Evolutionary conservation across 2,888 invertebrate species (phyloP).

Genomic region (Andricus quercusramuli): DNA sequence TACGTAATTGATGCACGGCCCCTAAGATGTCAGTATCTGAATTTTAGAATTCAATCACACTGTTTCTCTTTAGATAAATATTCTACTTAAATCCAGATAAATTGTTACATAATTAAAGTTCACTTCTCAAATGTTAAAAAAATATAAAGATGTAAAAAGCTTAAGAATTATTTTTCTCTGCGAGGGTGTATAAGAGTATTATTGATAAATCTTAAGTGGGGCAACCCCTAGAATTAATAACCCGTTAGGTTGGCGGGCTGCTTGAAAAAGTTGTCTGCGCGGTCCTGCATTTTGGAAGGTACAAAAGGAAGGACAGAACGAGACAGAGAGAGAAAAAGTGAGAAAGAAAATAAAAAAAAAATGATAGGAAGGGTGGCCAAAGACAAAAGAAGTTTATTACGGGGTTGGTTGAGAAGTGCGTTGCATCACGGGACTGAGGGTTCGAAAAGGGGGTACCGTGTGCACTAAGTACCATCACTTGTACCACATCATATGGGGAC

Average conservation of each 20-base stretch:
- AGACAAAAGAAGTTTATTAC: constrained; percentile 39
- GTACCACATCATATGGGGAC: constrained; percentile 13
- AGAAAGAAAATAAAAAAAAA: constrained; percentile 9
- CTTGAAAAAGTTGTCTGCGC: constrained; percentile 23
- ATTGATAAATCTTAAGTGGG: constrained; percentile 26
- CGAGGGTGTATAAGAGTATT: neutral
- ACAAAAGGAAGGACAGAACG: constrained; percentile 4
- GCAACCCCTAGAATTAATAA: constrained; percentile 8
- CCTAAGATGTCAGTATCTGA: no score
- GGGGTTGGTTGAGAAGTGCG: constrained; percentile 33
- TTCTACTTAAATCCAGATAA: no score
- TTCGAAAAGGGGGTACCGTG: constrained; percentile 9
- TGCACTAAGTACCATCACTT: constrained; percentile 34
- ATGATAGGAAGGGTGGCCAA: constrained; percentile 38
- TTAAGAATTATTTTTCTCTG: no score
- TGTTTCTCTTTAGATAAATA: no score
- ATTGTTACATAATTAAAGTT: no score
- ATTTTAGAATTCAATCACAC: no score
- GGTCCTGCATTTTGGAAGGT: constrained; percentile 23
- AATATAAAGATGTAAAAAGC: no score
- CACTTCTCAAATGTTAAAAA: no score
- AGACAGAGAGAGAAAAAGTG: neutral
- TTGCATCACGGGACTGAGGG: constrained; percentile 24
- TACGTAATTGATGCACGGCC: no score
- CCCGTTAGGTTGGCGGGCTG: constrained; percentile 1